Evolutionary conservation across 2,113 vertebrate species (phyloP).

Genomic region (Thamnaconus septentrionalis): DNA sequence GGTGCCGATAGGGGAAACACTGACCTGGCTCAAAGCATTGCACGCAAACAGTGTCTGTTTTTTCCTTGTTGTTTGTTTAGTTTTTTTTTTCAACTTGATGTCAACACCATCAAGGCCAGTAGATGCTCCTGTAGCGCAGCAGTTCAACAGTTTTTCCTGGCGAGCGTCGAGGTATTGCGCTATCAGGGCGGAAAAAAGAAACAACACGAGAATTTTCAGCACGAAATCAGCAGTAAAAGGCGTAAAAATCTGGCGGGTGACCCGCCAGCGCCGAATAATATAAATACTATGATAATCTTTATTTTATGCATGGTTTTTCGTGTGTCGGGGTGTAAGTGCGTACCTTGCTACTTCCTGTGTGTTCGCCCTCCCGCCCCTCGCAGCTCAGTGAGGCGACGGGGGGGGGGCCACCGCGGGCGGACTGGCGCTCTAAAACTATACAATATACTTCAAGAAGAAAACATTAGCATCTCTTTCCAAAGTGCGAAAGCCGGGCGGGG

Average conservation of each 20-base stretch:
- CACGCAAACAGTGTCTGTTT: slow-evolving; percentile 15
- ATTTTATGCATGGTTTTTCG: slow-evolving; percentile 70
- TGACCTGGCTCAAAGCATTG: slow-evolving; percentile 22
- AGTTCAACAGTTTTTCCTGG: slow-evolving; percentile 33
- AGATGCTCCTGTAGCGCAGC: slow-evolving; percentile 37
- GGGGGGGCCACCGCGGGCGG: no score
- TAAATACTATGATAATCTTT: slow-evolving; percentile 68
- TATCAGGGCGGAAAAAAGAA: slow-evolving; percentile 40
- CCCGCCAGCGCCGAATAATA: slow-evolving; percentile 56
- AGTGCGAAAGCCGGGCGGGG: slow-evolving; percentile 22
- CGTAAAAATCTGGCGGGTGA: background rate
- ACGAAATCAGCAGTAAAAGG: no score
- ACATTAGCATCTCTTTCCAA: slow-evolving; percentile 14
- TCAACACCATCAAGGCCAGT: slow-evolving; percentile 49
- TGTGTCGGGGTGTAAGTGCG: slow-evolving; percentile 60
- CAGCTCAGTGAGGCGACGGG: slow-evolving; percentile 32
- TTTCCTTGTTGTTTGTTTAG: no score
- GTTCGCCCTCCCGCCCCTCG: slow-evolving; percentile 57
- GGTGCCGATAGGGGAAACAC: slow-evolving; percentile 20
- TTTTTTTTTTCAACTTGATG: slow-evolving; percentile 23
- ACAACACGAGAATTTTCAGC: slow-evolving; percentile 10
- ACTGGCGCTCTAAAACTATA: no score
- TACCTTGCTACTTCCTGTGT: slow-evolving; percentile 41
- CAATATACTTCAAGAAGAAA: background rate
- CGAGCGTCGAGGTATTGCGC: slow-evolving; percentile 34